Evolutionary conservation across 2,888 invertebrate genomes (phyloP), one percentile per base, ranked within the genome.

Genomic region (Lasiommata megera): DNA sequence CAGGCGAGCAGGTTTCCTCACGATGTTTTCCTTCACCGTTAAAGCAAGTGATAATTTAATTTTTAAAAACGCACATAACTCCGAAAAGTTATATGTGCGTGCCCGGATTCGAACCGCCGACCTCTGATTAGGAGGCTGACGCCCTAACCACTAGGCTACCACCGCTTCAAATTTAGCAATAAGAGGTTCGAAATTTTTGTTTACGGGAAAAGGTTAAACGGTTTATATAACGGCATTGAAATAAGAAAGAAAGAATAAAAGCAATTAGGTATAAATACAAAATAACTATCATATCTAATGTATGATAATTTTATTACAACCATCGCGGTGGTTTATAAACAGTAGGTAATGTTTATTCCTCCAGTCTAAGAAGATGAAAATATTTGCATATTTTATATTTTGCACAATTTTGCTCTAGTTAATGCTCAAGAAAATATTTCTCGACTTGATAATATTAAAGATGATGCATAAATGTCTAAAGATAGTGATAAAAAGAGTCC

Each of bases 241-340:
- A n/a, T n/a, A n/a, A n/a, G n/a, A n/a, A n/a, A 23, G 23, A 2
- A 23, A 23, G 7, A 31, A 31, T 6, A 31, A 31, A 7, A 1
- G 7, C 7, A 31, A 31, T 31, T 31, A 6, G 1, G 31, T 31
- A 11, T 1, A 31, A 6, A 31, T 0, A 37, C 12, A 1, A 37
- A 14, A 14, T 14, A 14, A 3, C 12, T 37, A 43, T 3, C 8
- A 18, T 28, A 44, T 44, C 28, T 29, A 7, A 3, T 2, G 2
- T 29, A 44, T 29, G 44, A 44, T 44, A 44, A 44, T 44, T 28
- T 14, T 12, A 44, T 44, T 44, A 28, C 44, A 14, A 16, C 6
- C 14, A 12, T 44, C n/a, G 0, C 1, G 28, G 1, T 18, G 11
- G 16, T 16, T 12, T 28, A 14, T n/a, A 12, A 6, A 11, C 11